Evolutionary conservation across 1,140 invertebrate genomes (phyloP).

Genomic region (Euborellia annulipes): DNA sequence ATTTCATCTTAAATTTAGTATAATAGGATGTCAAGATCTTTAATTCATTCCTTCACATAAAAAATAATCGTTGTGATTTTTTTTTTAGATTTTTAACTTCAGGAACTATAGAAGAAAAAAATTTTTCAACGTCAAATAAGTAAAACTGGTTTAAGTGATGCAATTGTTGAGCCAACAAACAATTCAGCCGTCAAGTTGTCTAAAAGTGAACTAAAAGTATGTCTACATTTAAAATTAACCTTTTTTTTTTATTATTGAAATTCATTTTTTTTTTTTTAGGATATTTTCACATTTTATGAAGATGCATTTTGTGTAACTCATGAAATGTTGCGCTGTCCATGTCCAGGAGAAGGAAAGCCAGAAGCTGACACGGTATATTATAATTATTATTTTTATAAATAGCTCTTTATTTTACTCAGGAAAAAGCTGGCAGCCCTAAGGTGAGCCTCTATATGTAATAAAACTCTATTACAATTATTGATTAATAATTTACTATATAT

Average conservation of each 20-base stretch:
- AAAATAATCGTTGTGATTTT: conserved; percentile 4
- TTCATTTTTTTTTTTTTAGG: conserved; percentile 19
- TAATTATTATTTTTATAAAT: no score
- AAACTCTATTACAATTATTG: no score
- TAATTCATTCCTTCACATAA: no score
- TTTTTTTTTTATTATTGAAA: no score
- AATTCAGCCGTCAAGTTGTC: conserved; percentile 31
- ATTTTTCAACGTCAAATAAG: conserved; percentile 53
- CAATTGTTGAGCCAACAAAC: conserved; percentile 36
- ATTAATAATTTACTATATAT: no score
- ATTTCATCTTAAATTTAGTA: no score
- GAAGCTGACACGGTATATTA: no score
- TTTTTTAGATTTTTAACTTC: conserved; percentile 33
- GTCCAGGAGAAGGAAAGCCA: conserved; percentile 23
- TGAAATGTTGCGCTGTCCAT: conserved; percentile 31
- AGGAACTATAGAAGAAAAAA: conserved; percentile 58
- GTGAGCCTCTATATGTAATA: no score
- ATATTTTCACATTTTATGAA: conserved; percentile 31
- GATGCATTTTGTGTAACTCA: conserved; percentile 31
- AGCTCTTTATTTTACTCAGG: no score
- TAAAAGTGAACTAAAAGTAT: conserved; percentile 36
- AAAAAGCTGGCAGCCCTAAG: no score
- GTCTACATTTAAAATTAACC: no score
- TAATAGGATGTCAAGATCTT: no score
- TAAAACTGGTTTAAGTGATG: conserved; percentile 44